phyloP scores from a whole-genome alignment of 2,888 invertebrate species.

The Pegoplata infirma region DNA sequence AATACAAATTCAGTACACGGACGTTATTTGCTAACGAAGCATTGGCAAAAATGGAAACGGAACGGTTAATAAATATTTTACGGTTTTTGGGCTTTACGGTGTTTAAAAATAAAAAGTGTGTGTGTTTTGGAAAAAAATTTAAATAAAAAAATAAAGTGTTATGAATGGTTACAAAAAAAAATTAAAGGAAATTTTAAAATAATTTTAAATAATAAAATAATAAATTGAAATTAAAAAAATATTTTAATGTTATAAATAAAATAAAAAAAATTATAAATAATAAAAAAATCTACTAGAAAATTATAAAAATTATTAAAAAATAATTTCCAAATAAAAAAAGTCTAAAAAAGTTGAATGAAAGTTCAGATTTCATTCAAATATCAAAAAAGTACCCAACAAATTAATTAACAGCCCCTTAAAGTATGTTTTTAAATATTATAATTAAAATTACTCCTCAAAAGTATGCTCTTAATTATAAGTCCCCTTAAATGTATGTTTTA shows the following conservation, averaged over 20 bases:
- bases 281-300: constrained; percentile 3
- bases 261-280: constrained; percentile 3
- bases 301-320: not conserved
- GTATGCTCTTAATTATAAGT: constrained; percentile 1
- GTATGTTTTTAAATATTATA: not conserved
- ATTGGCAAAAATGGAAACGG: constrained; percentile 59
- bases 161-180: no score
- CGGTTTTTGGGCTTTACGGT: constrained; percentile 31
- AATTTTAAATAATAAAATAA: constrained; percentile 4
- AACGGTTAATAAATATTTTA: constrained; percentile 18
- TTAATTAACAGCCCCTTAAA: not conserved
- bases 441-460: constrained; percentile 16
- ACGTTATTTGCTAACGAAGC: constrained; percentile 73
- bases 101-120: no score
- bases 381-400: constrained; percentile 4
- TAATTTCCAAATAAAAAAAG: not conserved
- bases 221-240: constrained; percentile 16
- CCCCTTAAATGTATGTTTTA: no score
- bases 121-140: constrained; percentile 24
- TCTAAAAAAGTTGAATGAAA: not conserved
- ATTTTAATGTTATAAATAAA: no score
- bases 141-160: not conserved
- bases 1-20: constrained; percentile 74
- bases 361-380: not conserved
- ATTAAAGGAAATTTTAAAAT: not conserved